Conservation (phyloP, 1,140 invertebrate genomes). For the Lepidotrigona ventralis region DNA sequence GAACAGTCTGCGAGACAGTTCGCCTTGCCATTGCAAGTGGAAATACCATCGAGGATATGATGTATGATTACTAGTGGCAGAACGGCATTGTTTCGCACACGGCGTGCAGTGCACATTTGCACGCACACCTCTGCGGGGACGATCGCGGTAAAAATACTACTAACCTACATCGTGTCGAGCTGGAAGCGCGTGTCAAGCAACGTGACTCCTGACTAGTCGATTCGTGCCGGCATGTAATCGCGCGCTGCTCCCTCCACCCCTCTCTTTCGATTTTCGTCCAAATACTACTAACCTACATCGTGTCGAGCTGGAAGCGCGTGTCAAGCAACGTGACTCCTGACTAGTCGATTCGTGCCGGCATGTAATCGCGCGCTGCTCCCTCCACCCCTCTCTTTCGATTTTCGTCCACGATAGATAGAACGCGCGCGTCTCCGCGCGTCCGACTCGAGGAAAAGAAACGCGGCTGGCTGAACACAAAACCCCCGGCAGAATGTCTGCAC, state of each 20-base stretch:
- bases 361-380: not conserved
- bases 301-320: constrained; percentile 70
- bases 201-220: constrained; percentile 71
- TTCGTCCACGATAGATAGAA: not conserved
- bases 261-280: too few relatives aligned
- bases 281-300: constrained; percentile 77
- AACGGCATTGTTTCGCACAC: constrained; percentile 27
- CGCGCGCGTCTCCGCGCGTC: not conserved
- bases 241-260: not conserved
- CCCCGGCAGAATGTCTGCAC: constrained; percentile 9
- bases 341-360: constrained; percentile 45
- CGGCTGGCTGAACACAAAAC: not conserved
- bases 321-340: constrained; percentile 76
- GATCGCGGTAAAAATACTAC: constrained; percentile 67
- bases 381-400: not conserved
- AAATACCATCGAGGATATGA: constrained; percentile 4
- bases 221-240: constrained; percentile 38
- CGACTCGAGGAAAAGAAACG: not conserved
- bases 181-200: constrained; percentile 76
- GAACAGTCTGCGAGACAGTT: too few relatives aligned
- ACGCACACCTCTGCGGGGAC: constrained; percentile 42
- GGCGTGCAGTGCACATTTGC: constrained; percentile 6
- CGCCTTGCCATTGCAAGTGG: not conserved
- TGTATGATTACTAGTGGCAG: not conserved
- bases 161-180: constrained; percentile 74